A percentile compares a stretch with the other conserved stretches of the same genome.
phyloP scores from a whole-genome alignment of 2,888 invertebrate species.

The Agapostemon virescens region DNA sequence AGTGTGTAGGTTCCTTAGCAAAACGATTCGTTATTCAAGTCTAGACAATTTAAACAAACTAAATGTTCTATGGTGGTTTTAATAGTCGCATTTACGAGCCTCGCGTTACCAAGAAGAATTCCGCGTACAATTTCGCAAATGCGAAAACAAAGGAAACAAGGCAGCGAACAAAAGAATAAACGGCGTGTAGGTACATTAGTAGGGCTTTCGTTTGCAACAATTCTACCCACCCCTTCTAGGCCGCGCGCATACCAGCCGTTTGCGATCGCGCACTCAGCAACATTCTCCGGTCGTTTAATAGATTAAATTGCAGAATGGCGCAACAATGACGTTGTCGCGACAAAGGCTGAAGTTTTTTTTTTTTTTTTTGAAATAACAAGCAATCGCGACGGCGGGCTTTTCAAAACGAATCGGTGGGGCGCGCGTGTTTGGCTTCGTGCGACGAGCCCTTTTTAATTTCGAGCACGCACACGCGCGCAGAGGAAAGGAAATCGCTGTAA shows the following conservation, averaged over 20 bases:
- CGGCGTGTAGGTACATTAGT: not conserved
- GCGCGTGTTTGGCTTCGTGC: conserved; percentile 21
- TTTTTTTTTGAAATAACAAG: conserved; percentile 24
- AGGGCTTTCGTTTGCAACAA: not conserved
- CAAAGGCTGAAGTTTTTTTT: not conserved
- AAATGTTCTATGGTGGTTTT: not conserved
- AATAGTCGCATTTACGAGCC: not conserved
- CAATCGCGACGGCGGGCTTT: conserved; percentile 22
- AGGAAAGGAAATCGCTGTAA: conserved; percentile 64
- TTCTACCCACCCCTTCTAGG: not conserved
- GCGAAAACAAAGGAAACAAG: not conserved
- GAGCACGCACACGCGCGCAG: conserved; percentile 33
- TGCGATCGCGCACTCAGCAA: not conserved
- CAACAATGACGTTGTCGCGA: not conserved
- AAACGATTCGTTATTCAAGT: too few species aligned
- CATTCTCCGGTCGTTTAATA: not conserved
- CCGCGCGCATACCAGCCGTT: not conserved
- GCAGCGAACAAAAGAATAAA: not conserved
- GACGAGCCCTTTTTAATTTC: conserved; percentile 31
- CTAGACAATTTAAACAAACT: not conserved
- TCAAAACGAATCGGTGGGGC: conserved; percentile 16
- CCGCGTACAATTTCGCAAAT: not conserved
- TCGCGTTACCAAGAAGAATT: not conserved
- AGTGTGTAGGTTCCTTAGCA: too few species aligned
- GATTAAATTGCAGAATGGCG: not conserved